Conservation (phyloP, 2,888 invertebrate genomes). For the Pecten maximus region DNA sequence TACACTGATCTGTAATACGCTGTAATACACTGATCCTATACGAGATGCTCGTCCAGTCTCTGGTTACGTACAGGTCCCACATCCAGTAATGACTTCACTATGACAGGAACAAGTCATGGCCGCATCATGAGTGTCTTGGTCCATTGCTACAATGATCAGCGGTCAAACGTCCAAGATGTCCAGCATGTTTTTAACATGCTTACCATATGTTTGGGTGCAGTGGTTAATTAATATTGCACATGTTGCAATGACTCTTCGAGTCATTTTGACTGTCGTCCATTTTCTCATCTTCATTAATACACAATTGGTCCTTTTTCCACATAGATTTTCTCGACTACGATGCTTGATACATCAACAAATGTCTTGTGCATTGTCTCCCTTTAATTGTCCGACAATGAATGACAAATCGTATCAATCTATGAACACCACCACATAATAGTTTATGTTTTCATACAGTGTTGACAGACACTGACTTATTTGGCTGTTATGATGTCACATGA, state of each 20-base stretch:
- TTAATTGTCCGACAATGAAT: background rate
- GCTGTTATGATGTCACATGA: background rate
- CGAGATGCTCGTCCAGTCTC: background rate
- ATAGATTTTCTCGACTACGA: background rate
- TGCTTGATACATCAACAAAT: background rate
- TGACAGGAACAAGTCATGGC: background rate
- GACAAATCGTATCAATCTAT: background rate
- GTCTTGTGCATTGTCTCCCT: background rate
- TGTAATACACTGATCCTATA: background rate
- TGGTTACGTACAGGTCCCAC: background rate
- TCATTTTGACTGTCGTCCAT: background rate
- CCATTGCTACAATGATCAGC: background rate
- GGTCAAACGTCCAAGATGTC: background rate
- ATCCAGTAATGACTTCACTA: background rate
- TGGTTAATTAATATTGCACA: constrained; percentile 15
- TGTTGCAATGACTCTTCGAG: background rate
- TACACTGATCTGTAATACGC: background rate
- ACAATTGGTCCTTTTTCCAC: constrained; percentile 2
- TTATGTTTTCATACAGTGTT: background rate
- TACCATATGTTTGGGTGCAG: background rate
- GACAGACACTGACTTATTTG: background rate
- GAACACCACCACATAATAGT: background rate
- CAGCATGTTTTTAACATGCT: constrained; percentile 13
- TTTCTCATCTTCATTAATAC: background rate
- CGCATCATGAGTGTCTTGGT: background rate